Conservation (phyloP, 2,113 vertebrate species). For the Porphyrio hochstetteri region DNA sequence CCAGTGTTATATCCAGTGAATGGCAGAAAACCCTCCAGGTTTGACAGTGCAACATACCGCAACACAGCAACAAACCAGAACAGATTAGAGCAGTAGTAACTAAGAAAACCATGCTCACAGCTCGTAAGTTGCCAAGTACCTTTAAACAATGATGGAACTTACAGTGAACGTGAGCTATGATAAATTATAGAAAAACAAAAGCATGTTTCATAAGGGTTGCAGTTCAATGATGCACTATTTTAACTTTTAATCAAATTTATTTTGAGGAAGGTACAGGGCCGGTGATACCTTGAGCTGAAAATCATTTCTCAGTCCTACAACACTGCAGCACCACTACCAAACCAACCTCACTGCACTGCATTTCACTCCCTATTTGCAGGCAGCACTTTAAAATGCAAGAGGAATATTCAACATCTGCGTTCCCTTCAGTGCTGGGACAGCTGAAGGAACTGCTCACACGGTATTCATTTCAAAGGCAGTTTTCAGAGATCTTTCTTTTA, state of each 20-base stretch:
- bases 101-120: background rate
- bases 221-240: background rate
- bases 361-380: accelerated
- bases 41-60: background rate
- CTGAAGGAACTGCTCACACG: background rate
- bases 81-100: background rate
- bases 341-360: background rate
- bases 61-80: background rate
- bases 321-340: background rate
- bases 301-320: background rate
- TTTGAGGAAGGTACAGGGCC: background rate
- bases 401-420: accelerated
- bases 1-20: background rate
- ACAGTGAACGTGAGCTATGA: background rate
- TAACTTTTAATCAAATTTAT: background rate
- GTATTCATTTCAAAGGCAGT: background rate
- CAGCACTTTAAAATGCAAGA: background rate
- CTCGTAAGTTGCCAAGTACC: background rate
- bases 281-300: background rate
- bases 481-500: background rate
- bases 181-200: slow-evolving; percentile 32
- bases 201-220: background rate
- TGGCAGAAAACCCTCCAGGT: background rate
- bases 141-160: background rate
- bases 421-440: background rate